Conservation (phyloP, 2,113 vertebrate genomes). For the Gopherus evgoodei region DNA sequence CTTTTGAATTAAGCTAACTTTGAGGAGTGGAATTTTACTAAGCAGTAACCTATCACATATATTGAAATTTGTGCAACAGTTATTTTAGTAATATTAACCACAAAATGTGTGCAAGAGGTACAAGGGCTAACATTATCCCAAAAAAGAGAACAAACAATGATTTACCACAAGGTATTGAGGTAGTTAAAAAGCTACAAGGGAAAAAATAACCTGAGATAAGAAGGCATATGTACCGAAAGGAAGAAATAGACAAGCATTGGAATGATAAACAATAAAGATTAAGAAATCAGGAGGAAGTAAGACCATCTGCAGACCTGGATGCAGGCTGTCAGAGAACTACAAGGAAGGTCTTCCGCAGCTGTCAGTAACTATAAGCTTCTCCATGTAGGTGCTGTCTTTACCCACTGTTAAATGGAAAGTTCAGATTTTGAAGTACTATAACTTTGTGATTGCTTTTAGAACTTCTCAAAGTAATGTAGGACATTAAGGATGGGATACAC, state of each 20-base stretch:
- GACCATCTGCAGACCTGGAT: background rate
- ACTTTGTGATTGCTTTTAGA: background rate
- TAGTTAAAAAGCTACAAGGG: background rate
- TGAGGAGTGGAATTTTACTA: background rate
- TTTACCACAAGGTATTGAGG: background rate
- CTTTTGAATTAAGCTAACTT: background rate
- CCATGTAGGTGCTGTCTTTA: no score
- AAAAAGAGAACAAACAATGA: background rate
- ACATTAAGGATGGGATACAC: background rate
- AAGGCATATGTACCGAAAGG: background rate
- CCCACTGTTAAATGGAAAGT: background rate
- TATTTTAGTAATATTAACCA: background rate
- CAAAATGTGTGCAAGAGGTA: background rate
- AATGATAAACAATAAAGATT: background rate
- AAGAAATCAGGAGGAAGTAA: background rate
- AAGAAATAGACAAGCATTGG: background rate
- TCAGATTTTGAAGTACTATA: background rate
- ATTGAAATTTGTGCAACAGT: background rate
- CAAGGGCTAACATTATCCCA: background rate
- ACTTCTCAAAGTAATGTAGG: background rate
- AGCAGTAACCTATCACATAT: background rate
- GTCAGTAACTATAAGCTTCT: background rate
- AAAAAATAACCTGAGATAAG: background rate
- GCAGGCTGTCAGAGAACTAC: background rate
- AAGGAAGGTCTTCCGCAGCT: background rate